Evolutionary conservation across 1,140 invertebrate genomes (phyloP).

Genomic region (Pemphigus obesinymphae): DNA sequence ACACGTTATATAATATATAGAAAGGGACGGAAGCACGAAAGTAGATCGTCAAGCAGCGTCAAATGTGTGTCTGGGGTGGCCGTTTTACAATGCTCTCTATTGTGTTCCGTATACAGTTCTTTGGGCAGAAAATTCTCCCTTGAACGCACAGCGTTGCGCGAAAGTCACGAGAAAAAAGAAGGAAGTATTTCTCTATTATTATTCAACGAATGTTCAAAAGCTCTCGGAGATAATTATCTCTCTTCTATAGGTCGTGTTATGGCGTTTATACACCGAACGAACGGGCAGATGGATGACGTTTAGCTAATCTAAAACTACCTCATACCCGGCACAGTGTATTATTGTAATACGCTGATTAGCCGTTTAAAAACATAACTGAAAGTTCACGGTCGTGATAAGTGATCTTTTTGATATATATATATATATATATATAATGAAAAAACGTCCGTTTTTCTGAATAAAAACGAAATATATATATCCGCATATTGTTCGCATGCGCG

Average conservation of each 20-base stretch:
- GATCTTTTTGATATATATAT: not conserved
- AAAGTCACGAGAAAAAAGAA: not conserved
- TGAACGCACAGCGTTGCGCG: not conserved
- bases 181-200: not conserved
- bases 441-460: no score
- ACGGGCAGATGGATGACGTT: not conserved
- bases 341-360: not conserved
- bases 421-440: no score
- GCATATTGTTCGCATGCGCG: not conserved
- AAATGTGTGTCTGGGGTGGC: not conserved
- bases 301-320: not conserved
- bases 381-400: not conserved
- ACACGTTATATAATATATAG: no score
- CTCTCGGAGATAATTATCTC: not conserved
- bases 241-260: not conserved
- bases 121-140: not conserved
- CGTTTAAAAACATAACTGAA: not conserved
- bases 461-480: not conserved
- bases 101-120: not conserved
- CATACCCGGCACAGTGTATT: not conserved
- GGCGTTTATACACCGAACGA: not conserved
- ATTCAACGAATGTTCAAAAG: not conserved
- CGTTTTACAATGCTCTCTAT: slow-evolving; percentile 10
- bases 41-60: not conserved
- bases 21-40: no score